Percentiles rank a stretch among this genome's conserved stretches.
phyloP scores from a whole-genome alignment of 2,797 vertebrate species.

The Pteronotus mesoamericanus region DNA sequence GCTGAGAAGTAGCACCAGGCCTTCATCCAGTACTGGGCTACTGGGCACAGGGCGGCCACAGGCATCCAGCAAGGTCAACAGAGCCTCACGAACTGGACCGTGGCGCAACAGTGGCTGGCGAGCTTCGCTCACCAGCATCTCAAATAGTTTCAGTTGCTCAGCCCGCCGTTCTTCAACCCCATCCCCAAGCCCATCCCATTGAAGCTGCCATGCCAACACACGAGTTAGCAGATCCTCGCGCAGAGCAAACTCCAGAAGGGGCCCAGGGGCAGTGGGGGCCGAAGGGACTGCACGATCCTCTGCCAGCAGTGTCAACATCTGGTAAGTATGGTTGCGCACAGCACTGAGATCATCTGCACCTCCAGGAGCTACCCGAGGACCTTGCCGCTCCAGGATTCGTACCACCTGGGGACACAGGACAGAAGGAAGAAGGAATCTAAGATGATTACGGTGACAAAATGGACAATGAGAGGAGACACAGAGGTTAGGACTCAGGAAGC shows the following conservation, averaged over 20 bases:
- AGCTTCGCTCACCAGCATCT: conserved; percentile 95
- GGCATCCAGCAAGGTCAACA: conserved; percentile 89
- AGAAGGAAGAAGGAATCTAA: conserved; percentile 14
- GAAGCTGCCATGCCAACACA: conserved; percentile 92
- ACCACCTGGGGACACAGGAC: conserved; percentile 84
- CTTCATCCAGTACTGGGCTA: conserved; percentile 87
- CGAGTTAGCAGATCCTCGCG: conserved; percentile 89
- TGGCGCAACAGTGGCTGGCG: conserved; percentile 93
- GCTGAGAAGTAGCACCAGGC: conserved; percentile 95
- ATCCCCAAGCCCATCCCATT: conserved; percentile 81
- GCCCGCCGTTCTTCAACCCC: conserved; percentile 82
- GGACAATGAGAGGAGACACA: not conserved
- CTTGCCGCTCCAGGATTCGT: conserved; percentile 89
- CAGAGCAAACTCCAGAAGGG: conserved; percentile 91
- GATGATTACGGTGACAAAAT: not conserved
- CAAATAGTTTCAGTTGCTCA: conserved; percentile 95
- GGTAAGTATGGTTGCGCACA: conserved; percentile 95
- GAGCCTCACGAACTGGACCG: conserved; percentile 87
- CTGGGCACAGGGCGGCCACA: conserved; percentile 88
- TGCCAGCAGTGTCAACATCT: conserved; percentile 94
- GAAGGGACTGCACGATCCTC: conserved; percentile 87
- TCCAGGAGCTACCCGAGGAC: conserved; percentile 81
- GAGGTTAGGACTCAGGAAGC: not conserved
- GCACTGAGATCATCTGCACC: conserved; percentile 90
- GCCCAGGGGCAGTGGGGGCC: conserved; percentile 81